A percentile compares a stretch with the other conserved stretches of the same genome.
Conservation (phyloP, 92 coral and sea anemone species). For the Hydrozoanthus gracilis region DNA sequence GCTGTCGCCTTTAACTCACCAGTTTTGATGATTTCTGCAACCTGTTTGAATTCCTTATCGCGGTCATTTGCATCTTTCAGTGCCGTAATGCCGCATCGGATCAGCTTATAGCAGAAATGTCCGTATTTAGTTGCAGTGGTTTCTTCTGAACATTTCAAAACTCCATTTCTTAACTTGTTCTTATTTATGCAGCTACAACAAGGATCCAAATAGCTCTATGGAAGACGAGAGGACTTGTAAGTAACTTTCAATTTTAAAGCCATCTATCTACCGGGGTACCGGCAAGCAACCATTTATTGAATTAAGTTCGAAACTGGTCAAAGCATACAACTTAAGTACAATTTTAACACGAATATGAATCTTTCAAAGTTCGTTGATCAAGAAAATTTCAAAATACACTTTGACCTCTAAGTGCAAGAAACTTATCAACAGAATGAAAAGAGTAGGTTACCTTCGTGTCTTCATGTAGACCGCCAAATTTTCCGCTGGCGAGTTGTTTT, state of each 20-base stretch:
- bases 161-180: slow-evolving; percentile 65
- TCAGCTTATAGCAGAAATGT: slow-evolving; percentile 72
- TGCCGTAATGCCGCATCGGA: slow-evolving; percentile 82
- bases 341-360: not conserved
- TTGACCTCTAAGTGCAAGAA: too few species aligned
- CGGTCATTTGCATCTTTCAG: slow-evolving; percentile 67
- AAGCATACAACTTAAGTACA: not conserved
- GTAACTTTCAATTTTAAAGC: not conserved
- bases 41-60: slow-evolving; percentile 49
- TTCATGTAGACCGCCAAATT: slow-evolving; percentile 71
- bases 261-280: not conserved
- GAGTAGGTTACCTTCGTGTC: slow-evolving; percentile 73
- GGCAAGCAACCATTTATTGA: not conserved
- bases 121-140: slow-evolving; percentile 74
- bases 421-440: not conserved
- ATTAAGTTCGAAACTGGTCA: not conserved
- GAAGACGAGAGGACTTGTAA: not conserved
- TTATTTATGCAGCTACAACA: slow-evolving; percentile 59
- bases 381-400: not conserved
- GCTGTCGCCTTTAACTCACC: slow-evolving; percentile 54
- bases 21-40: slow-evolving; percentile 66
- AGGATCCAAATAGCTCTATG: slow-evolving; percentile 72
- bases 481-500: slow-evolving; percentile 66
- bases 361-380: not conserved
- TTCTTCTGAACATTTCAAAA: slow-evolving; percentile 67